These are phyloP conservation scores for Urocolius indicus DNA, from an alignment of 2,113 vertebrate species.

Conservation along the genomic window DNA sequence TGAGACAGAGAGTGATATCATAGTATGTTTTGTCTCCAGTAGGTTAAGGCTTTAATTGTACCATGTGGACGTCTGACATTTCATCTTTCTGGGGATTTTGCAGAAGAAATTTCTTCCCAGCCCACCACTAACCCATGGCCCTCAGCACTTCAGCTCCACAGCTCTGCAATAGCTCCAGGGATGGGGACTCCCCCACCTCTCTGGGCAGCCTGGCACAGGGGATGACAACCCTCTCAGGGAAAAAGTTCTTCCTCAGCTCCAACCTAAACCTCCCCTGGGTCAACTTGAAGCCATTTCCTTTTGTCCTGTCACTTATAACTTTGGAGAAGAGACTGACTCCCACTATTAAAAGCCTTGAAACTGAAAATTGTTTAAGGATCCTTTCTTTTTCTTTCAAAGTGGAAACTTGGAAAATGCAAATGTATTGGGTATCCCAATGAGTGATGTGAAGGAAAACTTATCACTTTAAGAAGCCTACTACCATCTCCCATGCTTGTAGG, in stretches of 20 bases:
- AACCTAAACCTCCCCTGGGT: too few species aligned
- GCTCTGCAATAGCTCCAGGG: too few species aligned
- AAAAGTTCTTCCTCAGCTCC: too few species aligned
- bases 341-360: background rate
- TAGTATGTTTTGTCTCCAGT: background rate
- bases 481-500: background rate
- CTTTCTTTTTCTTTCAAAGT: background rate
- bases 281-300: too few species aligned
- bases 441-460: background rate
- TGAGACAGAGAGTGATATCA: background rate
- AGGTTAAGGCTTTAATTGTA: background rate
- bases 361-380: background rate
- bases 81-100: background rate
- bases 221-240: too few species aligned
- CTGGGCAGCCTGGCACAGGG: too few species aligned
- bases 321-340: too few species aligned
- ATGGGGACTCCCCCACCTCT: too few species aligned
- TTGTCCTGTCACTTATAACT: too few species aligned
- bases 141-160: too few species aligned
- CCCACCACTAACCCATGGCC: too few species aligned
- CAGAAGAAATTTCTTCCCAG: background rate
- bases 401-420: background rate
- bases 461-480: background rate
- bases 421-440: background rate
- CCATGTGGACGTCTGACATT: accelerated